phyloP scores from a whole-genome alignment of 2,797 vertebrate species.

The Anguilla anguilla region DNA sequence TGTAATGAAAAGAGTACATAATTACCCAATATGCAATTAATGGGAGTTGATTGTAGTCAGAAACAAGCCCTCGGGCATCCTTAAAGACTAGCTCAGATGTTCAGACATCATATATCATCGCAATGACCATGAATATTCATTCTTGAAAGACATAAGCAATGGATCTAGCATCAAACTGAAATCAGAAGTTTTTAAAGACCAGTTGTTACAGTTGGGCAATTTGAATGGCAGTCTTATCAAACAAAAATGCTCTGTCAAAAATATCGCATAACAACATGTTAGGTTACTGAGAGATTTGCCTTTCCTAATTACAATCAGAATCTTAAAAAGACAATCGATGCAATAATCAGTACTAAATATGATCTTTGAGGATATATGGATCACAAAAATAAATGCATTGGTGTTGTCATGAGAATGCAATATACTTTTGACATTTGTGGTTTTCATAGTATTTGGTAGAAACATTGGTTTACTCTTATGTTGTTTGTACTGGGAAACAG shows the following conservation, averaged over 20 bases:
- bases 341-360: neutral
- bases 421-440: neutral
- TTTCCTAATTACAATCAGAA: neutral
- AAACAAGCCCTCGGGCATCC: neutral
- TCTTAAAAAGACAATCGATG: neutral
- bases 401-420: neutral
- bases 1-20: neutral
- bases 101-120: neutral
- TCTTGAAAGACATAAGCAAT: neutral
- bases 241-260: neutral
- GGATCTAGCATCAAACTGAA: neutral
- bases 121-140: neutral
- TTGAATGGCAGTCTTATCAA: neutral
- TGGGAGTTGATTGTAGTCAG: neutral
- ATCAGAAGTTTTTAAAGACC: neutral
- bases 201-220: neutral
- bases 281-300: neutral
- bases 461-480: neutral
- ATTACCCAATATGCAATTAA: slow-evolving; percentile 11
- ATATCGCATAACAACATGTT: neutral
- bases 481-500: neutral
- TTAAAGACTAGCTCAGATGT: neutral
- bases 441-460: neutral
- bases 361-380: neutral
- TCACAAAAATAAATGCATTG: neutral